phyloP scores from a whole-genome alignment of 2,888 invertebrate species.

The Oscheius sp. region DNA sequence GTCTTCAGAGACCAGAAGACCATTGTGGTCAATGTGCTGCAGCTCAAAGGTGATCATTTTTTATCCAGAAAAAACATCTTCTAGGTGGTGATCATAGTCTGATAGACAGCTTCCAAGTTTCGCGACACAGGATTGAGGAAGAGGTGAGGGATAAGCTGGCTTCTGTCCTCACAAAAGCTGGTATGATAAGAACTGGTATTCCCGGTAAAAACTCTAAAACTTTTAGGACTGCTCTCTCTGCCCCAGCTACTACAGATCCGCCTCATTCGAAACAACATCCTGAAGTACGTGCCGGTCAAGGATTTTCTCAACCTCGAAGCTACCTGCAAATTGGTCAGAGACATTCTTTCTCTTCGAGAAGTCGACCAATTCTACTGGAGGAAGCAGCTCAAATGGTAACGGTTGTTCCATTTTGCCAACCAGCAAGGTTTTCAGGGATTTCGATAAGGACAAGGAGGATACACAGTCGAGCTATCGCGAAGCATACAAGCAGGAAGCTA shows the following conservation, averaged over 20 bases:
- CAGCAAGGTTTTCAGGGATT: conserved; percentile 3
- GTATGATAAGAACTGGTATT: background rate
- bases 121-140: background rate
- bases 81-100: conserved; percentile 4
- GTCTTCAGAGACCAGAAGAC: background rate
- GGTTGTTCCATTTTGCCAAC: background rate
- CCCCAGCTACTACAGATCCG: conserved; percentile 20
- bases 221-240: conserved; percentile 4
- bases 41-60: background rate
- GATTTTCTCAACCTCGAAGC: conserved; percentile 8
- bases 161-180: conserved; percentile 3
- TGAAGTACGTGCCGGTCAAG: conserved; percentile 8
- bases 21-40: background rate
- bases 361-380: conserved; percentile 2
- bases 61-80: background rate
- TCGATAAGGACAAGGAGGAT: conserved; percentile 5
- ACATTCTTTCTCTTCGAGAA: conserved; percentile 3
- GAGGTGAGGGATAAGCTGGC: conserved; percentile 9
- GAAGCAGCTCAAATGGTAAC: conserved; percentile 1
- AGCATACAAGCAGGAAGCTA: conserved; percentile 15
- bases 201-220: background rate
- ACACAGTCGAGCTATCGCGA: background rate
- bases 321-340: conserved; percentile 13
- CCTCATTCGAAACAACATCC: conserved; percentile 9
- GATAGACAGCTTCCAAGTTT: background rate